Base-by-base conservation (phyloP, 1,140 invertebrate species). In the Conopomorpha cramerella region DNA sequence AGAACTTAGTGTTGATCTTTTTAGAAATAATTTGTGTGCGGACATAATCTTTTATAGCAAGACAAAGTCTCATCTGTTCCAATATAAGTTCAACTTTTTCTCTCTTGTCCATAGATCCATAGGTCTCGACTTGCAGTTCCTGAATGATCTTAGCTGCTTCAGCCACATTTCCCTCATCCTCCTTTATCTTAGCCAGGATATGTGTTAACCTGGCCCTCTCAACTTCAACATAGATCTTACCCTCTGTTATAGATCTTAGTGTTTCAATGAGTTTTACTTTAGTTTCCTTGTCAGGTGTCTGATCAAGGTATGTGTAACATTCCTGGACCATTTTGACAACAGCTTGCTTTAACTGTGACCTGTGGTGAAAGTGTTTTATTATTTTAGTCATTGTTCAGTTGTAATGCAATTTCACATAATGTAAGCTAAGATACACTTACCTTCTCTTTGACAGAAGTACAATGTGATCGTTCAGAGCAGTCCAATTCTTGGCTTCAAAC, bases 151-250 rank as follows among this genome's bases (percentile, higher is more conserved):
- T 84, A 3, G 93, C 92, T 30, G 96, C 97, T 53, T 92, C 93
- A 11, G 86, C 81, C 13, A 98, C 82, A 62, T 99, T 90, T 0
- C 89, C 92, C 74, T 99, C 95, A 2, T 85, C 85, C 76, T 99
- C 97, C 51, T 92, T 89, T 38, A 99, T 95, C 64, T 93, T 88
- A 1, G 97, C 94, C 35, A 99, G 71, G 46, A 91, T 94, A 61
- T 96, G 89, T 12, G 97, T 99, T 2, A 99, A 78, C 31, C 97
- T 82, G 25, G 98, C 98, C 60, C 98, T 81, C 77, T 99, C 97
- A 16, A 98, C 95, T 84, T 99, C 98, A 3, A 99, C 97, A 76
- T 99, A 99, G 44, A 99, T 99, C 86, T 99, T 99, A 55, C 97
- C 97, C 77, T 96, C 95, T 2, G 96, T 99, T 0, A 99, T 96